Evolutionary conservation across 2,797 vertebrate species (phyloP).

Genomic region (Coreius guichenoti): DNA sequence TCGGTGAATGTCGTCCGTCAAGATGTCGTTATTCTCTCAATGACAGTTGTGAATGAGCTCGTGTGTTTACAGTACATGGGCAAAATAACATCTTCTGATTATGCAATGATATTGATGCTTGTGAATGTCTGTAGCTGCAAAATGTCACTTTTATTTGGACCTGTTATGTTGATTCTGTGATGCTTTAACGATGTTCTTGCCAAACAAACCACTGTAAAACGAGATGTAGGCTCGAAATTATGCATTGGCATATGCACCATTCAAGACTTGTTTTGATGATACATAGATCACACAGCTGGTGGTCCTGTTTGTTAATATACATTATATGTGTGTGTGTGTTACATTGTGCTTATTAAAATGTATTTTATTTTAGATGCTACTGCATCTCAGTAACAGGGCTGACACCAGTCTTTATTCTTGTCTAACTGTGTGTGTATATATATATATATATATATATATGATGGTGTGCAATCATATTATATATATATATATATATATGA

Average conservation of each 20-base stretch:
- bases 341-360: background rate
- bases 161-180: background rate
- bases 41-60: constrained; percentile 16
- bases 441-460: background rate
- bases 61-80: background rate
- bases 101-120: constrained; percentile 6
- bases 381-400: background rate
- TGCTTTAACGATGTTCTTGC: background rate
- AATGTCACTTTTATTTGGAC: background rate
- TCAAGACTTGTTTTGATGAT: constrained; percentile 15
- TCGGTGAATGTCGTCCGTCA: constrained; percentile 29
- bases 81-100: background rate
- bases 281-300: background rate
- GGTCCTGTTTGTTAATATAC: background rate
- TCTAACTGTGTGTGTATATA: background rate
- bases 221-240: background rate
- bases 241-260: constrained; percentile 8
- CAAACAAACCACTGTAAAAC: background rate
- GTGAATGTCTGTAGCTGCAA: background rate
- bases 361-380: background rate
- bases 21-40: constrained; percentile 8
- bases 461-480: too few species aligned
- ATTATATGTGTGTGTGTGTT: background rate
- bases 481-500: background rate
- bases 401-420: background rate